Base-by-base conservation (phyloP, 1,140 invertebrate species). In the Tetraneura akinire region DNA sequence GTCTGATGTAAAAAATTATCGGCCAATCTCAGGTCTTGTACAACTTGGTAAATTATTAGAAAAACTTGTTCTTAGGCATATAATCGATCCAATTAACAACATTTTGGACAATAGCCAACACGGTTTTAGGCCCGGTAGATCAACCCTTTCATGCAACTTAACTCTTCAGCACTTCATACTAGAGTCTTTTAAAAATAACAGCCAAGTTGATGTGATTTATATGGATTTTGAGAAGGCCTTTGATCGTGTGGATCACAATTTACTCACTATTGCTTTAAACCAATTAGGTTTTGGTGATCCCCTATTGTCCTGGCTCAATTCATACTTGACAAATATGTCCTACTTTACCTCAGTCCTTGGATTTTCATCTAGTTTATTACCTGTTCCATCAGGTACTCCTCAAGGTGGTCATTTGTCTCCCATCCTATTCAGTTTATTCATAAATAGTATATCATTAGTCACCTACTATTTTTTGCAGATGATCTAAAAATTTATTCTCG, bases 1-100 rank as follows among this genome's bases (percentile, higher is more conserved):
- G 14, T 18, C 29, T 45, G 55, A 81, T 42, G 37, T 81, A 1
- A 49, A 74, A 57, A 74, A 81, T 23, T 76, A 81, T 74, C 49
- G 70, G 4, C 80, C 80, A 68, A 81, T 81, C 10, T 81, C 70
- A 2, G 16, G 49, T n/a, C 21, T 81, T 1, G 8, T 13, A 9
- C 32, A 29, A 9, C 5, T 55, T 37, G 32, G 18, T 18, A 71
- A 81, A 74, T 18, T 81, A 11, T 76, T 81, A 29, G 80, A 81
- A 18, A 11, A 23, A 29, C 1, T 60, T 1, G 57, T 60, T 60
- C 11, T 60, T 13, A 60, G 5, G 2, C 23, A 29, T 9, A 60
- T 60, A 6, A 29, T 29, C 14, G 29, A 60, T 6, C 57, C 57
- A 29, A 60, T 60, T 16, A 60, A 60, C 29, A 60, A 29, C 57